Conservation (phyloP, 2,113 vertebrate genomes). For the Oostethus manadensis region DNA sequence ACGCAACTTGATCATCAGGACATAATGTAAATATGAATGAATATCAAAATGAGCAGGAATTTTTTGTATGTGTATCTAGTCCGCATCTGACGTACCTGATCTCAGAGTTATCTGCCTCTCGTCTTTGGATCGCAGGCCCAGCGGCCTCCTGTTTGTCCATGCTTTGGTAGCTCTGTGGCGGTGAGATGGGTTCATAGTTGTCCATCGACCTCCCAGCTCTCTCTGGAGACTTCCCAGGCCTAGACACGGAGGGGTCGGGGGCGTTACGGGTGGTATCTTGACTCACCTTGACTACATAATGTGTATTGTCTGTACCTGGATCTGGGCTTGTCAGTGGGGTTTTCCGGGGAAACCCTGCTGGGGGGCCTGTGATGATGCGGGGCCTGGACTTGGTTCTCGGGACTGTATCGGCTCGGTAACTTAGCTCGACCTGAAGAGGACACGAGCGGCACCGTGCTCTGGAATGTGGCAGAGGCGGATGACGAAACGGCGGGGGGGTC, state of each 20-base stretch:
- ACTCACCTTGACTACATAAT: background rate
- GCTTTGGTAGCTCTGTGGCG: slow-evolving; percentile 83
- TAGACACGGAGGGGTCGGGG: slow-evolving; percentile 43
- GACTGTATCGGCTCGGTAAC: slow-evolving; percentile 84
- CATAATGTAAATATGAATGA: too few relatives aligned
- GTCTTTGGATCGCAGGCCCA: slow-evolving; percentile 78
- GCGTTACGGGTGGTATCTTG: background rate
- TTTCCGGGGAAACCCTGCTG: slow-evolving; percentile 90
- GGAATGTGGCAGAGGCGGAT: slow-evolving; percentile 77
- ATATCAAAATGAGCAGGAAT: too few relatives aligned
- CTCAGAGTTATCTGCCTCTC: slow-evolving; percentile 80
- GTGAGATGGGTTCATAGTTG: slow-evolving; percentile 93
- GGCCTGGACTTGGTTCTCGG: slow-evolving; percentile 79
- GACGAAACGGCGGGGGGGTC: slow-evolving; percentile 76
- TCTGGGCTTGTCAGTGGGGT: slow-evolving; percentile 82
- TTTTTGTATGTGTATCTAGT: background rate
- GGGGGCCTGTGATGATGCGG: slow-evolving; percentile 81
- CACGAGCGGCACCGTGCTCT: slow-evolving; percentile 70
- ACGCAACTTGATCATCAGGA: too few relatives aligned
- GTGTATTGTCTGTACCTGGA: slow-evolving; percentile 72
- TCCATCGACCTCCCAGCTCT: slow-evolving; percentile 82
- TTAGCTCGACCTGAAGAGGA: slow-evolving; percentile 77
- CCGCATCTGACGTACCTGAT: slow-evolving; percentile 78
- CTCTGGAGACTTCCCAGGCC: slow-evolving; percentile 95
- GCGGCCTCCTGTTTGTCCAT: slow-evolving; percentile 85